These are phyloP conservation scores for Thecophora atra DNA, from an alignment of 2,888 invertebrate species.

Conservation along the genomic window DNA sequence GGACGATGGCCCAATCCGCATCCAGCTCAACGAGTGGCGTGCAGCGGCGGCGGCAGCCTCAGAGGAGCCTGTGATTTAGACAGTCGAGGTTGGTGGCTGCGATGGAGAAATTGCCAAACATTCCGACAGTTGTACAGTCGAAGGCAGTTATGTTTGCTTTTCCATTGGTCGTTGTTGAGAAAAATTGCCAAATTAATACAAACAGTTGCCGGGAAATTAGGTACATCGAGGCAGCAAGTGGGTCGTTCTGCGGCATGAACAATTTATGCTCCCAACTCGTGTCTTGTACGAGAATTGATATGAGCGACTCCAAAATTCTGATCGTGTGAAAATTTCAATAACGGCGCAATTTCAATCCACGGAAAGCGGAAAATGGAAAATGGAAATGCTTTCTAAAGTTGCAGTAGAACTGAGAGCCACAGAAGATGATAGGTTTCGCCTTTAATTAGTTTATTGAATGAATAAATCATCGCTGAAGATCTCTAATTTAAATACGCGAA, in stretches of 20 bases:
- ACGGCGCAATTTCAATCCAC: background rate
- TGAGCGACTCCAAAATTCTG: background rate
- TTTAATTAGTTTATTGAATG: too few species aligned
- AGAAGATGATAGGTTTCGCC: too few species aligned
- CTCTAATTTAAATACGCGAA: too few species aligned
- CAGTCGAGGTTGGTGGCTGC: background rate
- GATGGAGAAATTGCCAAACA: background rate
- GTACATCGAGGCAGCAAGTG: background rate
- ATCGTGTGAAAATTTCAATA: constrained; percentile 13
- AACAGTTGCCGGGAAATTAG: background rate
- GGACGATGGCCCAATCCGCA: background rate
- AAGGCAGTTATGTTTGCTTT: background rate
- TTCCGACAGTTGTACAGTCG: background rate
- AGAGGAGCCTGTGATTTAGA: background rate
- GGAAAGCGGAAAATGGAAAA: too few species aligned
- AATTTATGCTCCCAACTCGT: background rate
- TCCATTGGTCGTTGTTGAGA: background rate
- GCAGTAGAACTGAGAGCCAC: too few species aligned
- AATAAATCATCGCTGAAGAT: too few species aligned
- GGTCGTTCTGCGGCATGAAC: background rate
- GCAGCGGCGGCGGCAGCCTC: background rate
- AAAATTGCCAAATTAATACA: constrained; percentile 1
- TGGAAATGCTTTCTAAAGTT: too few species aligned
- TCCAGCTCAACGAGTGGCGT: background rate
- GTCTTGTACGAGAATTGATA: background rate